These are phyloP conservation scores for Tupiocoris notatus DNA, from an alignment of 2,888 invertebrate species.

Conservation along the genomic window DNA sequence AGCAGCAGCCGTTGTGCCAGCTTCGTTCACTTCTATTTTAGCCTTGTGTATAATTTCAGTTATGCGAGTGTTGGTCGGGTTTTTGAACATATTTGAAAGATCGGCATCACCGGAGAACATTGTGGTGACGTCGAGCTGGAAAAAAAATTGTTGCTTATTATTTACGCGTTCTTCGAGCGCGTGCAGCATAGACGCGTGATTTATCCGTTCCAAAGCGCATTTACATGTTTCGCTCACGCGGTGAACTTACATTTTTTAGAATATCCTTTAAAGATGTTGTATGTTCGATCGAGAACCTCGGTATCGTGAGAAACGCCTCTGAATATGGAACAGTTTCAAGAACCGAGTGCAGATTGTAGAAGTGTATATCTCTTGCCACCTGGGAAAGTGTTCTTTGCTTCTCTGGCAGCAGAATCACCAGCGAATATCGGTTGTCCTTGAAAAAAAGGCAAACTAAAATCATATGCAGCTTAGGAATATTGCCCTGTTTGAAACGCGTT, in stretches of 20 bases:
- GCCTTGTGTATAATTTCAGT: slow-evolving; percentile 64
- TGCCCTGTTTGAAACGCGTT: not conserved
- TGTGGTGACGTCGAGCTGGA: slow-evolving; percentile 61
- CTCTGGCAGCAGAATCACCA: slow-evolving; percentile 63
- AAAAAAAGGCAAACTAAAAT: not conserved
- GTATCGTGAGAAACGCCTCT: slow-evolving; percentile 61
- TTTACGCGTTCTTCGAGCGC: too few species aligned
- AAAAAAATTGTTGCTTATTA: slow-evolving; percentile 48
- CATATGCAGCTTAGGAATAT: not conserved
- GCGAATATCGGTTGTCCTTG: slow-evolving; percentile 63
- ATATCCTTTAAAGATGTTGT: slow-evolving; percentile 51
- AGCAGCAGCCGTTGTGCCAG: slow-evolving; percentile 66
- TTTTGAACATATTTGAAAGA: slow-evolving; percentile 59
- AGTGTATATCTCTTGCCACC: slow-evolving; percentile 61
- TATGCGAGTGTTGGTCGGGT: slow-evolving; percentile 52
- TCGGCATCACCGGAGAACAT: slow-evolving; percentile 62
- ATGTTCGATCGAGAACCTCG: slow-evolving; percentile 63
- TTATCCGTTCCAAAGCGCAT: not conserved
- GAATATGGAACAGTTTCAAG: slow-evolving; percentile 55
- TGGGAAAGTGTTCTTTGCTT: slow-evolving; percentile 55
- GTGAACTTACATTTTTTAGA: slow-evolving; percentile 12
- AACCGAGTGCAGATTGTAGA: slow-evolving; percentile 58
- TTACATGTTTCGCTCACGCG: not conserved
- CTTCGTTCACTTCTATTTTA: slow-evolving; percentile 64
- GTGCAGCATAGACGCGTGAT: not conserved